Evolutionary conservation across 2,113 vertebrate genomes (phyloP).

Genomic region (Motacilla tschutschensis): DNA sequence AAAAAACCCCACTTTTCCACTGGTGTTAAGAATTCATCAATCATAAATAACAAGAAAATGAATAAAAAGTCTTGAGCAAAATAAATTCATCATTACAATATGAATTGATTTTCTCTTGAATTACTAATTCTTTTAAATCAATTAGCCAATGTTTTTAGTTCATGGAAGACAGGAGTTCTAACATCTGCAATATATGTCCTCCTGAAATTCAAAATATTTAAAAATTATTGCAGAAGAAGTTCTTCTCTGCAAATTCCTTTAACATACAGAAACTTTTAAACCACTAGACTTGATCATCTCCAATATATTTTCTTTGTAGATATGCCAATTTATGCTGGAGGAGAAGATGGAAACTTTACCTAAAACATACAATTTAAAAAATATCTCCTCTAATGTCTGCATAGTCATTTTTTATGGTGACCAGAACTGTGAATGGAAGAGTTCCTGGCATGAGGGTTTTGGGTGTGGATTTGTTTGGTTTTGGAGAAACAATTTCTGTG

Average conservation of each 20-base stretch:
- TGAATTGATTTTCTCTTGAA: background rate
- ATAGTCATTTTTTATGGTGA: background rate
- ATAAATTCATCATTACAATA: background rate
- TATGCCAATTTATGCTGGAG: background rate
- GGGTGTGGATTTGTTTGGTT: background rate
- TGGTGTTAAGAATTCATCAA: background rate
- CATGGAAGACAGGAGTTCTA: background rate
- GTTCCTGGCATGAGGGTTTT: background rate
- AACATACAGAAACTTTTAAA: background rate
- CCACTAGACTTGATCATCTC: background rate
- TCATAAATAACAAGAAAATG: constrained; percentile 2
- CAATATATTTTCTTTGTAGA: background rate
- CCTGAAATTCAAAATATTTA: constrained; percentile 8
- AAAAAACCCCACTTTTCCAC: background rate
- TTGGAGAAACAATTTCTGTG: background rate
- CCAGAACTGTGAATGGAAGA: background rate
- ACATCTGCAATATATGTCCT: background rate
- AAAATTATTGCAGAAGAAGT: background rate
- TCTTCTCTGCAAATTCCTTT: background rate
- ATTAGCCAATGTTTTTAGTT: background rate
- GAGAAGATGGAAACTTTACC: background rate
- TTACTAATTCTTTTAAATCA: background rate
- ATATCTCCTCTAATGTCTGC: background rate
- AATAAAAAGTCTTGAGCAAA: background rate
- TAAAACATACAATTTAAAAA: background rate